phyloP scores from a whole-genome alignment of 2,888 invertebrate genomes.

The Cephus rjabovi region DNA sequence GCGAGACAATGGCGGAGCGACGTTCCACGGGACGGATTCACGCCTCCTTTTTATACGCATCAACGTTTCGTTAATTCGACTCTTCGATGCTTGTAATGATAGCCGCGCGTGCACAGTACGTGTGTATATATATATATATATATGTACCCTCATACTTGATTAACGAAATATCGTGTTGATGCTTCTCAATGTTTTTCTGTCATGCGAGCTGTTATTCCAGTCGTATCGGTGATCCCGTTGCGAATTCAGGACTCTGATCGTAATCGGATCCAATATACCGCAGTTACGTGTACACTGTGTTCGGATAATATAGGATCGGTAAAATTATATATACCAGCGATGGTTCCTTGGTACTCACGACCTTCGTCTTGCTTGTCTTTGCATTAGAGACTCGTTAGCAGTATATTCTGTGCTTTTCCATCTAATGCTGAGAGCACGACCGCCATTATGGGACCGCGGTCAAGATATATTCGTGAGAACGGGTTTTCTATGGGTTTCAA shows the following conservation, averaged over 20 bases:
- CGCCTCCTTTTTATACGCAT: background rate
- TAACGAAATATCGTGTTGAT: background rate
- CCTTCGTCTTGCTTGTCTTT: background rate
- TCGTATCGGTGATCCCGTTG: background rate
- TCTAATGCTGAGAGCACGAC: background rate
- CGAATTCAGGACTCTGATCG: background rate
- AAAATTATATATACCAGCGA: background rate
- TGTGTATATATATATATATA: too few relatives aligned
- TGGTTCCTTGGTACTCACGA: background rate
- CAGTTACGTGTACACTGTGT: background rate
- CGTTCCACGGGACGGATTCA: background rate
- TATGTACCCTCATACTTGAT: background rate
- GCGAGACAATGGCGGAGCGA: background rate
- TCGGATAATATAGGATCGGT: background rate
- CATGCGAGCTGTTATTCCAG: background rate
- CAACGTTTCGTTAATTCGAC: background rate
- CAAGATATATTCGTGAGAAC: background rate
- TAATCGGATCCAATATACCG: conserved; percentile 1
- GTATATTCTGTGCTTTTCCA: background rate
- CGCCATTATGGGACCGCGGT: background rate
- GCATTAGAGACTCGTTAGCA: background rate
- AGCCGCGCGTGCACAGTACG: background rate
- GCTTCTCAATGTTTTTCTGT: background rate
- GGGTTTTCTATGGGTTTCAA: background rate
- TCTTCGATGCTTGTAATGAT: background rate